Evolutionary conservation across 23 tunicate genomes (phyloP).

Genomic region (Clavelina lepadiformis): DNA sequence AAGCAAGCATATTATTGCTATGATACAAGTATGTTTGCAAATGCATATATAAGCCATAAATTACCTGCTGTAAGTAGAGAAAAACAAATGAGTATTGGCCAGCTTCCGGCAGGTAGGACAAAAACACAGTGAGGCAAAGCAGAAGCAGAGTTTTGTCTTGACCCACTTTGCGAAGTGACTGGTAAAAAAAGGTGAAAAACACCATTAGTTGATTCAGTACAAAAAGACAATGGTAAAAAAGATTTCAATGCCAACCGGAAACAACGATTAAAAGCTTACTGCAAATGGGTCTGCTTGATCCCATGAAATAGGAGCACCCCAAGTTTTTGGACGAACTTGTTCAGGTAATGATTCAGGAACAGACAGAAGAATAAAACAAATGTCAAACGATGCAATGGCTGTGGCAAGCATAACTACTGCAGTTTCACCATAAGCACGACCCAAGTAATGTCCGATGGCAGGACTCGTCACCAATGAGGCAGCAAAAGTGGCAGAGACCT

Average conservation of each 20-base stretch:
- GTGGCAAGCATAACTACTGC: slow-evolving; percentile 91
- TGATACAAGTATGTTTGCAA: not conserved
- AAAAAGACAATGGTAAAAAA: not conserved
- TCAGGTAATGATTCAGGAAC: slow-evolving; percentile 98
- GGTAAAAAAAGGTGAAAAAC: slow-evolving; percentile 8
- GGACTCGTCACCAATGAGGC: slow-evolving; percentile 96
- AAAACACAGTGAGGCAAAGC: slow-evolving; percentile 82
- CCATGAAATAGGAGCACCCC: slow-evolving; percentile 74
- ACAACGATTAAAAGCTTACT: slow-evolving; percentile 27
- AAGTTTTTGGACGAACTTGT: slow-evolving; percentile 46
- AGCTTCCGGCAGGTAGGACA: slow-evolving; percentile 97
- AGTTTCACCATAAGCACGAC: slow-evolving; percentile 51
- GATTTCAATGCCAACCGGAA: not conserved
- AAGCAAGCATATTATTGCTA: no score
- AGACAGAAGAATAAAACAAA: slow-evolving; percentile 84
- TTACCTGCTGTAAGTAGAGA: slow-evolving; percentile 77
- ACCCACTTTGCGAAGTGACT: slow-evolving; percentile 66
- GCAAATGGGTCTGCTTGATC: slow-evolving; percentile 90
- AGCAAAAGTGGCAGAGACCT: slow-evolving; percentile 99
- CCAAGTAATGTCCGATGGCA: slow-evolving; percentile 78
- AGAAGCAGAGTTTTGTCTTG: slow-evolving; percentile 63
- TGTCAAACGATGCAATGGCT: slow-evolving; percentile 70
- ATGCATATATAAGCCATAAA: not conserved
- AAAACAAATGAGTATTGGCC: slow-evolving; percentile 93
- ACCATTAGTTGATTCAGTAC: not conserved